A percentile compares a stretch with the other conserved stretches of the same genome.
Evolutionary conservation across 2,113 vertebrate species (phyloP).

Genomic region (Asarcornis scutulata): DNA sequence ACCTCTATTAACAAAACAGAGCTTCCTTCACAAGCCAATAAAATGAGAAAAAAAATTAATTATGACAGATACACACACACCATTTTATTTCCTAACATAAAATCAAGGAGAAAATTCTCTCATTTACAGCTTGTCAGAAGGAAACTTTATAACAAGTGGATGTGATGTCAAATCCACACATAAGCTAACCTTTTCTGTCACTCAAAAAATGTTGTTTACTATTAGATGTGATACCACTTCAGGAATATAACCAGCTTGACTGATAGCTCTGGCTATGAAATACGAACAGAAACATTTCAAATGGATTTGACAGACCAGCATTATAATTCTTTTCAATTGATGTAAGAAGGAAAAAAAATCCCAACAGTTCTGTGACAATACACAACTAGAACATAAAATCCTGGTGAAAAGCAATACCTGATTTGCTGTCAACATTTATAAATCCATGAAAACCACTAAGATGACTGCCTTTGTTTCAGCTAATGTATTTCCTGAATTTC

Average conservation of each 20-base stretch:
- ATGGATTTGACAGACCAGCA: not conserved
- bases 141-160: not conserved
- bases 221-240: not conserved
- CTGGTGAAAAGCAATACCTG: not conserved
- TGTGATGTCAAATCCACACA: not conserved
- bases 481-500: not conserved
- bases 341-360: not conserved
- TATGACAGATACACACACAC: not conserved
- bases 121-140: slow-evolving; percentile 26
- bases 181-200: slow-evolving; percentile 28
- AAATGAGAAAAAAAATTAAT: not conserved
- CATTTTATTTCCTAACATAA: not conserved
- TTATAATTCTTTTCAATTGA: not conserved
- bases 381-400: not conserved
- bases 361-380: not conserved
- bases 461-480: not conserved
- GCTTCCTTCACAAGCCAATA: not conserved
- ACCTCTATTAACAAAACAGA: not conserved
- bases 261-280: not conserved
- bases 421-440: not conserved
- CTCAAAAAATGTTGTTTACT: slow-evolving; percentile 29
- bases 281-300: slow-evolving; percentile 23
- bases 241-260: not conserved
- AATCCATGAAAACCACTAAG: not conserved
- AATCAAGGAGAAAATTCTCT: not conserved